phyloP scores from a whole-genome alignment of 2,113 vertebrate species.

The Hemiscyllium ocellatum region DNA sequence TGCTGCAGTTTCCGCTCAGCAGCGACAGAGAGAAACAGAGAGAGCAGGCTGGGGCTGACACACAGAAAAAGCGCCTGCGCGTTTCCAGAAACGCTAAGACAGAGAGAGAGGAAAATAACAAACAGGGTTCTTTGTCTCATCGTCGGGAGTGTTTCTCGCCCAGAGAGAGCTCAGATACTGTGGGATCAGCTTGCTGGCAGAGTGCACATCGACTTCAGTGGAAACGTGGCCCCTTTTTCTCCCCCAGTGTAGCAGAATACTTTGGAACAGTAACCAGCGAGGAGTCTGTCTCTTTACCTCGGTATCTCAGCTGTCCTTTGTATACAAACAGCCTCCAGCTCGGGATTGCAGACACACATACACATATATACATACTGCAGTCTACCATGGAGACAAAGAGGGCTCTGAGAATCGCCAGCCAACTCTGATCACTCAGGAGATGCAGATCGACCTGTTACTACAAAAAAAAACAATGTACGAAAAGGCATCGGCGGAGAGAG shows the following conservation, averaged over 20 bases:
- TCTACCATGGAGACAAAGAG: not conserved
- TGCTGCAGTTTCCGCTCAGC: not conserved
- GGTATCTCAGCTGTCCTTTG: conserved; percentile 40
- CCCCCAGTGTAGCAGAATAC: not conserved
- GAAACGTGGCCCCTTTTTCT: not conserved
- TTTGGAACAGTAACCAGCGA: not conserved
- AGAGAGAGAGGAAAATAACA: not conserved
- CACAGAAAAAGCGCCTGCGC: not conserved
- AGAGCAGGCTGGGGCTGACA: not conserved
- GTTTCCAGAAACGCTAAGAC: not conserved
- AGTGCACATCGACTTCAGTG: not conserved
- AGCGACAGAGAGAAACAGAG: not conserved
- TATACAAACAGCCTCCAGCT: conserved; percentile 58
- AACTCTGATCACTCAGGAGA: not conserved
- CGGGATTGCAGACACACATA: conserved; percentile 56
- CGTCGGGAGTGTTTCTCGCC: not conserved
- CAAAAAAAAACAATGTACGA: conserved; percentile 46
- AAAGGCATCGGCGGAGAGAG: conserved; percentile 45
- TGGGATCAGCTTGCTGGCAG: too few species aligned
- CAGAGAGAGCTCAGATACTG: not conserved
- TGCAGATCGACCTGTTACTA: too few species aligned
- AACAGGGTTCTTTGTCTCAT: not conserved
- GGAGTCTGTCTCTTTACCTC: too few species aligned
- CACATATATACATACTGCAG: not conserved
- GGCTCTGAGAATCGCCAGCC: conserved; percentile 34